phyloP scores from a whole-genome alignment of 1,140 invertebrate genomes.

The Drosophila ficusphila region DNA sequence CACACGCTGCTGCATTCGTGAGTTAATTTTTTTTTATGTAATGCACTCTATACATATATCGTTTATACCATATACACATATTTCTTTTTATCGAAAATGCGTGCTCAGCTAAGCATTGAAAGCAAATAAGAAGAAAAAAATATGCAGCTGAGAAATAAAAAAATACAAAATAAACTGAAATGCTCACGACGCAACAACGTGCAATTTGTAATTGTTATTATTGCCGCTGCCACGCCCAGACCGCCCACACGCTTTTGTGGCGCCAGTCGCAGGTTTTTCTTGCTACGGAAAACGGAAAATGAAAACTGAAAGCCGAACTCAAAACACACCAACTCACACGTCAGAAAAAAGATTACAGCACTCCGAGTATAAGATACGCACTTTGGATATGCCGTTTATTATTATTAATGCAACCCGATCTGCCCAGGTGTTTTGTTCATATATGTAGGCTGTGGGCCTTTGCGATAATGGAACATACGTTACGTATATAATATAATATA shows the following conservation, averaged over 20 bases:
- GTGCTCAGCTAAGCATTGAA: constrained; percentile 53
- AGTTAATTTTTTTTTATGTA: constrained; percentile 49
- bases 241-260: constrained; percentile 34
- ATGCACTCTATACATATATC: constrained; percentile 17
- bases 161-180: constrained; percentile 33
- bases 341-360: constrained; percentile 22
- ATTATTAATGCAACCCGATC: constrained; percentile 23
- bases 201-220: constrained; percentile 45
- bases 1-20: constrained; percentile 34
- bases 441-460: not conserved
- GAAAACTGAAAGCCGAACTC: not conserved
- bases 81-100: constrained; percentile 53
- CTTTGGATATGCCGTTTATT: constrained; percentile 15
- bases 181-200: constrained; percentile 41
- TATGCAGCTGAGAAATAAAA: constrained; percentile 14
- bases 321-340: constrained; percentile 29
- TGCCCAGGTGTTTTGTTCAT: constrained; percentile 29
- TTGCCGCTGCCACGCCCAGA: constrained; percentile 23
- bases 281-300: constrained; percentile 25
- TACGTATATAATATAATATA: not conserved
- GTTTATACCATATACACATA: constrained; percentile 11
- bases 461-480: not conserved
- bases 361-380: constrained; percentile 19
- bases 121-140: constrained; percentile 6
- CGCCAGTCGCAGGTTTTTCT: constrained; percentile 37